Evolutionary conservation across 2,797 vertebrate genomes (phyloP).

Genomic region (Leuciscus waleckii): DNA sequence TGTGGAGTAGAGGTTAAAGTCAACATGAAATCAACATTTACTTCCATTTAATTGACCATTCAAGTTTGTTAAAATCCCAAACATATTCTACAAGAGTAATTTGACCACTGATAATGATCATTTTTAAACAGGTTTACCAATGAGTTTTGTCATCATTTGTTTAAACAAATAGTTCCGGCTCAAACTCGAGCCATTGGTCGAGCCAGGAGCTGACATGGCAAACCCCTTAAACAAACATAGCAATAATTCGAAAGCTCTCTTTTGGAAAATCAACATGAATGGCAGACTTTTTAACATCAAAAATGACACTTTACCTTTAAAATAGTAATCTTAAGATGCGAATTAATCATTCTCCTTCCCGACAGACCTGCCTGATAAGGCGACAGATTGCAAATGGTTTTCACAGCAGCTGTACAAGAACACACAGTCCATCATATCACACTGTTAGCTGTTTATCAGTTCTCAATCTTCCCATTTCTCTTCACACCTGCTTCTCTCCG

Average conservation of each 20-base stretch:
- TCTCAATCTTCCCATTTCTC: background rate
- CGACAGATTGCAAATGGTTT: conserved; percentile 10
- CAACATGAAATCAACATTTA: conserved; percentile 9
- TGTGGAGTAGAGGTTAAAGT: background rate
- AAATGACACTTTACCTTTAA: background rate
- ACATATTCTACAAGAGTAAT: background rate
- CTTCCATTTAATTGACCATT: background rate
- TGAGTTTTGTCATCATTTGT: too few relatives aligned
- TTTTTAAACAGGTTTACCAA: conserved; percentile 18
- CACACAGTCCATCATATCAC: background rate
- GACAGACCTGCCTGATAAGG: background rate
- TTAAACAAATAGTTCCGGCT: background rate
- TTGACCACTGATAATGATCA: background rate
- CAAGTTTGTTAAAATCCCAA: background rate
- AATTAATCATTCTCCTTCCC: conserved; percentile 9
- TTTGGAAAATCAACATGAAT: background rate
- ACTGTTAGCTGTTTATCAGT: background rate
- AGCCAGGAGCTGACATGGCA: background rate
- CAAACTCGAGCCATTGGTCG: background rate
- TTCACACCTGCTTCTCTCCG: conserved; percentile 10
- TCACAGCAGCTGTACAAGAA: conserved; percentile 24
- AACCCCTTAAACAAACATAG: background rate
- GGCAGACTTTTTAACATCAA: background rate
- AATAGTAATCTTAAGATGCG: background rate
- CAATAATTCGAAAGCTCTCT: background rate